A percentile compares a stretch with the other conserved stretches of the same genome.
These are phyloP conservation scores for Bactericera cockerelli DNA, from an alignment of 1,140 invertebrate genomes.

Conservation along the genomic window DNA sequence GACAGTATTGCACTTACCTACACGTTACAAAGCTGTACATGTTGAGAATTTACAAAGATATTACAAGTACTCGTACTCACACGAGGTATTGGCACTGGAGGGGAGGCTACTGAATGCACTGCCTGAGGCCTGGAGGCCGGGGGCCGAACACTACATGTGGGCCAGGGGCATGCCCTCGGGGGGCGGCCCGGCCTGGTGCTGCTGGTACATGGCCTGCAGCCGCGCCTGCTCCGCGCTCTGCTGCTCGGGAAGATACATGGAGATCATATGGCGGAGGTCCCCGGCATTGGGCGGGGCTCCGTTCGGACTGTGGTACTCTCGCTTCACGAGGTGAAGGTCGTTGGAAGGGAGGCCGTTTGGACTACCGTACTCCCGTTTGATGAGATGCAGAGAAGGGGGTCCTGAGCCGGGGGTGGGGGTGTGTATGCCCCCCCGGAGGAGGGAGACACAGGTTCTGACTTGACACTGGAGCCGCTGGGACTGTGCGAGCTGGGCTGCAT, in stretches of 20 bases:
- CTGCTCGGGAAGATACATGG: conserved; percentile 55
- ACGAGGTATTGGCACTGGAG: not conserved
- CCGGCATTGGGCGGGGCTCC: conserved; percentile 27
- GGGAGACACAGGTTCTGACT: conserved; percentile 64
- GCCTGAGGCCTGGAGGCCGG: conserved; percentile 15
- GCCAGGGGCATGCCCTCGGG: conserved; percentile 21
- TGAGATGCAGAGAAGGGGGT: conserved; percentile 22
- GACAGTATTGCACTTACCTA: conserved; percentile 8
- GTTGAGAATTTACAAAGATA: not conserved
- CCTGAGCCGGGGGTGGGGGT: conserved; percentile 24
- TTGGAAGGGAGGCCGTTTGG: conserved; percentile 34
- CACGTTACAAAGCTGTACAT: not conserved
- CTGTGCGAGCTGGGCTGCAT: conserved; percentile 49
- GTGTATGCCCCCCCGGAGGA: conserved; percentile 37
- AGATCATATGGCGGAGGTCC: conserved; percentile 64
- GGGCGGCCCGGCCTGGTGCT: conserved; percentile 16
- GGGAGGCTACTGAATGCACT: not conserved
- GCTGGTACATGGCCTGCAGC: conserved; percentile 16
- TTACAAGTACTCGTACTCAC: conserved; percentile 6
- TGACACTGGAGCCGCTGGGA: conserved; percentile 63
- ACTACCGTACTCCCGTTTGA: conserved; percentile 23
- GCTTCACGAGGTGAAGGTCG: conserved; percentile 23
- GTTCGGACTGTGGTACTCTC: not conserved
- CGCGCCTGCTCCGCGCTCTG: conserved; percentile 28
- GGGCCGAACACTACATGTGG: conserved; percentile 22